Percentiles rank a stretch among this genome's conserved stretches.
These are phyloP conservation scores for Nibea albiflora DNA, from an alignment of 2,113 vertebrate genomes.

Conservation along the genomic window DNA sequence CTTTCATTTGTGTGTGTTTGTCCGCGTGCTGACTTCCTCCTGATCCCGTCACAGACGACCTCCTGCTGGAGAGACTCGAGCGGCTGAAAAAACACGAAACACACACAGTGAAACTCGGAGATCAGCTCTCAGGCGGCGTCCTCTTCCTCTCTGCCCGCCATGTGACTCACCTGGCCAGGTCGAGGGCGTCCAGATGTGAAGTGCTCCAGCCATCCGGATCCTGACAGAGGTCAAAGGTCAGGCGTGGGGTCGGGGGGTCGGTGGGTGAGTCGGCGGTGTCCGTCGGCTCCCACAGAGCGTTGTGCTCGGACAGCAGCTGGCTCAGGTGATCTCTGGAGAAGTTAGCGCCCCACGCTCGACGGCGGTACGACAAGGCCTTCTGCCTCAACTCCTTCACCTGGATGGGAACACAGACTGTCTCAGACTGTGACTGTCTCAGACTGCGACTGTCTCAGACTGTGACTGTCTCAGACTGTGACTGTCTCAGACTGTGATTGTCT, in stretches of 20 bases:
- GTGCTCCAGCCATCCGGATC: not conserved
- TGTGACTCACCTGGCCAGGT: constrained; percentile 65
- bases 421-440: not conserved
- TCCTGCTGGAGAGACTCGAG: constrained; percentile 47
- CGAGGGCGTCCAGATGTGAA: constrained; percentile 60
- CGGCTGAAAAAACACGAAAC: constrained; percentile 14
- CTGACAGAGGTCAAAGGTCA: not conserved
- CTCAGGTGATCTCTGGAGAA: constrained; percentile 75
- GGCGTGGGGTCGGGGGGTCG: constrained; percentile 6
- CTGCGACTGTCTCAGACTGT: too few species aligned
- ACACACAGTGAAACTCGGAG: not conserved
- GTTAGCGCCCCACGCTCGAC: constrained; percentile 69
- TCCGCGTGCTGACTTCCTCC: not conserved
- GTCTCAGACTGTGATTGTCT: too few species aligned
- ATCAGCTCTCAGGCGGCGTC: not conserved
- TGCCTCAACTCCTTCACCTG: constrained; percentile 63
- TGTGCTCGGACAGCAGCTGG: constrained; percentile 74
- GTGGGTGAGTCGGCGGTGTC: constrained; percentile 11
- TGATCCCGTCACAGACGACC: constrained; percentile 17
- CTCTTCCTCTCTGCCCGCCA: not conserved
- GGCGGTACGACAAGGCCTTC: constrained; percentile 61
- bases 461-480: too few species aligned
- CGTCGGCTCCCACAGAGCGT: constrained; percentile 68
- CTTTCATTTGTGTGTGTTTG: constrained; percentile 10
- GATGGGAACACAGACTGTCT: not conserved